phyloP scores from a whole-genome alignment of 2,113 vertebrate genomes.

The Solea senegalensis region DNA sequence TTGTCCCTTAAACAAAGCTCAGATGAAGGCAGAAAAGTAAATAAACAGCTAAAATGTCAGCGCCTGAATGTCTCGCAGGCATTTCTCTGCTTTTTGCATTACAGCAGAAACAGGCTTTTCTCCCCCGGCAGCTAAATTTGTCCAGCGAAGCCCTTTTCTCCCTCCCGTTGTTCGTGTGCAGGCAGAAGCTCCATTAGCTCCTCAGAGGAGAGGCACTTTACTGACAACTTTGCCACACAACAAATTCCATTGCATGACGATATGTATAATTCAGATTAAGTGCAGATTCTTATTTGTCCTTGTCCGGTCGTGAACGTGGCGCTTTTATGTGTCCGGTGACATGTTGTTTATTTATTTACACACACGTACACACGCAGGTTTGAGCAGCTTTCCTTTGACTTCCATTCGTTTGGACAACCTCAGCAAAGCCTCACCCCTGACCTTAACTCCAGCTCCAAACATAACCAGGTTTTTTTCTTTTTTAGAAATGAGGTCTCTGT shows the following conservation, averaged over 20 bases:
- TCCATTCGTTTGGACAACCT: no score
- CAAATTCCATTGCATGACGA: slow-evolving; percentile 55
- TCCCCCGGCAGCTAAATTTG: slow-evolving; percentile 68
- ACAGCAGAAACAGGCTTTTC: slow-evolving; percentile 55
- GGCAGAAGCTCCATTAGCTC: slow-evolving; percentile 73
- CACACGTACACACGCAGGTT: neutral
- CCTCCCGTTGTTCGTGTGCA: slow-evolving; percentile 58
- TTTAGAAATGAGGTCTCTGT: no score
- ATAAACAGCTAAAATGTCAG: slow-evolving; percentile 81
- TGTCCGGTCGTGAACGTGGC: slow-evolving; percentile 9
- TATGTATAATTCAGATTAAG: slow-evolving; percentile 74
- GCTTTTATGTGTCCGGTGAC: slow-evolving; percentile 60
- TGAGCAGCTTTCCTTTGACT: neutral
- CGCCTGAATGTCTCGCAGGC: slow-evolving; percentile 74
- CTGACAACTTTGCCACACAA: slow-evolving; percentile 65
- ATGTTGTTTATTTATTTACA: slow-evolving; percentile 40
- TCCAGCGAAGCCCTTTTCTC: slow-evolving; percentile 46
- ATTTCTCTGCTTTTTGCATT: slow-evolving; percentile 68
- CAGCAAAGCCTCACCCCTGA: no score
- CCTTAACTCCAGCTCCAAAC: no score
- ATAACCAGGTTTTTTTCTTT: no score
- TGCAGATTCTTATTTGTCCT: slow-evolving; percentile 67
- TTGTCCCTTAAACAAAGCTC: slow-evolving; percentile 50
- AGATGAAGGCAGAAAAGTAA: slow-evolving; percentile 57
- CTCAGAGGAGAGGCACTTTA: slow-evolving; percentile 72